These are phyloP conservation scores for Vannuccia rotundouncinata DNA, from an alignment of 2,888 invertebrate genomes.

Conservation along the genomic window DNA sequence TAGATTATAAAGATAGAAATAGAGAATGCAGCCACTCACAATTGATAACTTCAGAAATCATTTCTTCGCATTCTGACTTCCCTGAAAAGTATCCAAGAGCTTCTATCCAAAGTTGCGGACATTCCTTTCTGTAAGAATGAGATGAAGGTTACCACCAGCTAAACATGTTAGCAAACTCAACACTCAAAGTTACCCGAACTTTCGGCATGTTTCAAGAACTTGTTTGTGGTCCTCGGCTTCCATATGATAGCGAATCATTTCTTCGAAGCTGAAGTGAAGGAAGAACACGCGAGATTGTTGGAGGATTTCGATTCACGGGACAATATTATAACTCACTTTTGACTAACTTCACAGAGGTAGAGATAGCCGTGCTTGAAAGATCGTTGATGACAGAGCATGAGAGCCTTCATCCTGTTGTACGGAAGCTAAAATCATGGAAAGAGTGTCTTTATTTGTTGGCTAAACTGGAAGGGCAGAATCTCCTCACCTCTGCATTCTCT, in stretches of 20 bases:
- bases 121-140: background rate
- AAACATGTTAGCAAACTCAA: background rate
- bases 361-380: background rate
- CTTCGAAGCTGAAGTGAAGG: background rate
- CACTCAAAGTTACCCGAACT: background rate
- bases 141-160: background rate
- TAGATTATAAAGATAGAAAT: too few relatives aligned
- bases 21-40: too few relatives aligned
- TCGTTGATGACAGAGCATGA: background rate
- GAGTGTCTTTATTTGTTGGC: too few relatives aligned
- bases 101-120: background rate
- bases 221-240: background rate
- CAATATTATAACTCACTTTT: background rate
- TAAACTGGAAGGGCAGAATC: too few relatives aligned
- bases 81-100: background rate
- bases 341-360: background rate
- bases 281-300: too few relatives aligned
- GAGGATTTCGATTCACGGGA: background rate
- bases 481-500: constrained; percentile 14
- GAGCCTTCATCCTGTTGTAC: background rate
- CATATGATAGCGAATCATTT: background rate
- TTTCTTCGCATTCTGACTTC: background rate
- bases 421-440: background rate
- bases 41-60: background rate
- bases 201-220: background rate